Conservation (phyloP, 2,797 vertebrate species). For the Echeneis naucrates region DNA sequence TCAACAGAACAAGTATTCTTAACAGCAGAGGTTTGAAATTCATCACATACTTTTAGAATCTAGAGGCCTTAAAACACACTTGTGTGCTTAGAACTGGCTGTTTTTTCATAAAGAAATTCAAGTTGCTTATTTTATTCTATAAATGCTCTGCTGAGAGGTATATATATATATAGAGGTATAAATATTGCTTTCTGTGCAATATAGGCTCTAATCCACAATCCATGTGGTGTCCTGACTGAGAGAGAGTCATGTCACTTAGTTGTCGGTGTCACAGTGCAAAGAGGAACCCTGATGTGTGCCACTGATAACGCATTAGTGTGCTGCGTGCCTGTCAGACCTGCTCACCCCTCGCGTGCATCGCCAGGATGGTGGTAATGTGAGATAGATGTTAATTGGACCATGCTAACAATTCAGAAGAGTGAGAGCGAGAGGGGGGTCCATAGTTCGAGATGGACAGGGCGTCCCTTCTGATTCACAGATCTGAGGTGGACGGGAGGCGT, state of each 20-base stretch:
- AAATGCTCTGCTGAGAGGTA: not conserved
- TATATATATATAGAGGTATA: conserved; percentile 18
- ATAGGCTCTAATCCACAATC: conserved; percentile 38
- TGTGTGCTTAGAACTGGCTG: not conserved
- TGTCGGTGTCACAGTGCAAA: conserved; percentile 56
- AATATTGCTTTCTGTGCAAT: conserved; percentile 4
- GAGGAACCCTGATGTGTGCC: conserved; percentile 61
- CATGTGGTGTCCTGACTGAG: conserved; percentile 33
- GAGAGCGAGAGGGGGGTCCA: conserved; percentile 10
- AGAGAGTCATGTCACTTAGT: conserved; percentile 58
- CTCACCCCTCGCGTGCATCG: conserved; percentile 55
- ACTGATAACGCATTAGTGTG: conserved; percentile 72
- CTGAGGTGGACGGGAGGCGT: conserved; percentile 50
- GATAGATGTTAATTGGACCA: conserved; percentile 70
- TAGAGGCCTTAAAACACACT: too few relatives aligned
- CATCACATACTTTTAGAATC: too few relatives aligned
- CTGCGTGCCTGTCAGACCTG: conserved; percentile 63
- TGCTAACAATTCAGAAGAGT: conserved; percentile 34
- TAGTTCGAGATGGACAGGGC: conserved; percentile 38
- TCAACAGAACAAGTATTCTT: too few relatives aligned
- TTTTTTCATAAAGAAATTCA: not conserved
- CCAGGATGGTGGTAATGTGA: conserved; percentile 42
- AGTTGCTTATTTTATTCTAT: not conserved
- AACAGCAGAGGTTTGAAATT: not conserved
- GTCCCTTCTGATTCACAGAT: conserved; percentile 67